phyloP scores from a whole-genome alignment of 2,888 invertebrate species.

The Plebejus anna region DNA sequence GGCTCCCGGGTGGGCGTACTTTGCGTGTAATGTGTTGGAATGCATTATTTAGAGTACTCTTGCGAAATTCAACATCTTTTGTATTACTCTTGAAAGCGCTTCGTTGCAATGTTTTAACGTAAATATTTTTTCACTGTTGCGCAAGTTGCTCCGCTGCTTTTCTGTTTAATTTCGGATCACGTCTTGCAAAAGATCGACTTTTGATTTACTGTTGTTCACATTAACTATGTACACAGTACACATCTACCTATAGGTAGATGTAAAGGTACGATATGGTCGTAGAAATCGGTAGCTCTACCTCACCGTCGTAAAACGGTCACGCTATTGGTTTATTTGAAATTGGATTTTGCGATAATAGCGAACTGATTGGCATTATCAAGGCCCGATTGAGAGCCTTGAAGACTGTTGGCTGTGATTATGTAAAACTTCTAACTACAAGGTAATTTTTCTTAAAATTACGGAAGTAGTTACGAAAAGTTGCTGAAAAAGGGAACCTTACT shows the following conservation, averaged over 20 bases:
- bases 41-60: constrained; percentile 28
- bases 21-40: constrained; percentile 26
- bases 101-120: background rate
- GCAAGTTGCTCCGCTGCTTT: background rate
- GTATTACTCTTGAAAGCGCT: background rate
- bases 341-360: constrained; percentile 2
- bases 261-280: too few relatives aligned
- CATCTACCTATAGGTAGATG: background rate
- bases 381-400: background rate
- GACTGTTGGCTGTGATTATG: background rate
- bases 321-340: constrained; percentile 12
- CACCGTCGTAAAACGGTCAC: background rate
- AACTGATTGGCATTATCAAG: constrained; percentile 5
- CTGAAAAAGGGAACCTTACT: background rate
- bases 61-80: constrained; percentile 19
- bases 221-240: too few relatives aligned
- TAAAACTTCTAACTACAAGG: background rate
- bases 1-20: constrained; percentile 20
- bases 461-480: background rate
- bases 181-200: background rate
- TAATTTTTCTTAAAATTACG: background rate
- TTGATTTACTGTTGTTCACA: background rate
- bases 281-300: background rate
- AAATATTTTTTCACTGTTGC: constrained; percentile 4
- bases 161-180: background rate